Percentiles rank a stretch among this genome's conserved stretches.
These are phyloP conservation scores for Musca vetustissima DNA, from an alignment of 1,140 invertebrate species.

Conservation along the genomic window DNA sequence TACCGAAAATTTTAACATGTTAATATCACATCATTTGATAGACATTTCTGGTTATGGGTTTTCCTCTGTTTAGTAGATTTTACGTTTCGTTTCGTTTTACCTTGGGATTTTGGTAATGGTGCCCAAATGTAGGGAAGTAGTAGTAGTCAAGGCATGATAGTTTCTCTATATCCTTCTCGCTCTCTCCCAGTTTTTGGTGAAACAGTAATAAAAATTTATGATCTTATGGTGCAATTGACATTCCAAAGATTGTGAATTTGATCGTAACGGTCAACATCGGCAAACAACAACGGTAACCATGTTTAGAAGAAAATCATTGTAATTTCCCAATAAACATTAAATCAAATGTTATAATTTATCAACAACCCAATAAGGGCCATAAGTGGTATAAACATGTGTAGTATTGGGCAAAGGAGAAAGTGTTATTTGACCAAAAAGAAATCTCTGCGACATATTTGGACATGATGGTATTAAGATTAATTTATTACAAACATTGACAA, in stretches of 20 bases:
- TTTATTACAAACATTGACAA: no score
- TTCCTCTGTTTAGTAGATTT: neutral
- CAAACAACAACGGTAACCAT: conserved; percentile 3
- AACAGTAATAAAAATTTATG: conserved; percentile 21
- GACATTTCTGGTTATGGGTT: conserved; percentile 5
- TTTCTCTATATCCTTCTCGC: neutral
- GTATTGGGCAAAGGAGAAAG: no score
- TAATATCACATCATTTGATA: conserved; percentile 12
- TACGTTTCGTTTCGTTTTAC: no score
- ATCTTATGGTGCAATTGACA: conserved; percentile 7
- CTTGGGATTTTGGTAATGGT: no score
- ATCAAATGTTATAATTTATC: conserved; percentile 22
- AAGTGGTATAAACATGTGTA: no score
- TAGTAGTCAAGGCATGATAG: no score
- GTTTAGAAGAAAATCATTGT: conserved; percentile 13
- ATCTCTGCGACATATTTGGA: no score
- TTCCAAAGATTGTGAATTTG: neutral
- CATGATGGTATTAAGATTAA: no score
- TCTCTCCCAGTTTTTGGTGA: no score
- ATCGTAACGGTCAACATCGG: neutral
- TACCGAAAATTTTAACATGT: conserved; percentile 6
- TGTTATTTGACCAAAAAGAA: no score
- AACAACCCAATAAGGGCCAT: no score
- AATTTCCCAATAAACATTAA: conserved; percentile 16
- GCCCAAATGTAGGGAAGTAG: no score